A percentile compares a stretch with the other conserved stretches of the same genome.
phyloP scores from a whole-genome alignment of 1,140 invertebrate species.

The Hylyphantes graminicola region DNA sequence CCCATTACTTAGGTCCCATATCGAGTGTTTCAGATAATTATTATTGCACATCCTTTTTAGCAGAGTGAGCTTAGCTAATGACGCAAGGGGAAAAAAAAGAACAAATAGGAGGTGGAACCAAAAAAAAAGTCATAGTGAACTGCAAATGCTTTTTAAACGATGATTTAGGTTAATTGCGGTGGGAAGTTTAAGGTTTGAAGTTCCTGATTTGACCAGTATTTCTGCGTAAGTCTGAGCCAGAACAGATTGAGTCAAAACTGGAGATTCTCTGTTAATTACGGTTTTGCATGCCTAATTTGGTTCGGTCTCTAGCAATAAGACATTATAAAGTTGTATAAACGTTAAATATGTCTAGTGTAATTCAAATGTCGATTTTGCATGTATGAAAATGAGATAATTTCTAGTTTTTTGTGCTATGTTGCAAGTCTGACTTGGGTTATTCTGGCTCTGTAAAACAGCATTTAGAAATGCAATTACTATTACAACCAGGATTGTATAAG shows the following conservation, averaged over 20 bases:
- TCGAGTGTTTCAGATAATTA: slow-evolving; percentile 50
- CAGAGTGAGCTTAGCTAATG: slow-evolving; percentile 6
- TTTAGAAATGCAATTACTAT: slow-evolving; percentile 39
- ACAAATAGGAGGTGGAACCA: background rate
- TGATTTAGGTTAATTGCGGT: slow-evolving; percentile 43
- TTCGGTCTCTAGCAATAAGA: too few species aligned
- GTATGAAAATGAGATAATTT: too few species aligned
- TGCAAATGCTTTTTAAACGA: slow-evolving; percentile 35
- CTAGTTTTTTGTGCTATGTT: too few species aligned
- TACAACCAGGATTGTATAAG: slow-evolving; percentile 26
- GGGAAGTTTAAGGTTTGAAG: slow-evolving; percentile 10
- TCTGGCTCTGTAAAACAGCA: too few species aligned
- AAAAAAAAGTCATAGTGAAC: background rate
- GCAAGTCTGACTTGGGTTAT: too few species aligned
- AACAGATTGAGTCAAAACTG: too few species aligned
- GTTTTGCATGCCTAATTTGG: too few species aligned
- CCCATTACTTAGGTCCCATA: slow-evolving; percentile 11
- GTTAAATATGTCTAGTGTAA: too few species aligned
- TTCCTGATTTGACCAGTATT: background rate
- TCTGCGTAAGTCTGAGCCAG: background rate
- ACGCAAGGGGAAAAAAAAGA: background rate
- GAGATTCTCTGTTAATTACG: too few species aligned
- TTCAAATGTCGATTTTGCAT: too few species aligned
- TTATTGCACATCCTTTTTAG: slow-evolving; percentile 33
- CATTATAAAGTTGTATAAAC: too few species aligned